These are phyloP conservation scores for Platycnemis pennipes DNA, from an alignment of 2,888 invertebrate genomes.

Conservation along the genomic window DNA sequence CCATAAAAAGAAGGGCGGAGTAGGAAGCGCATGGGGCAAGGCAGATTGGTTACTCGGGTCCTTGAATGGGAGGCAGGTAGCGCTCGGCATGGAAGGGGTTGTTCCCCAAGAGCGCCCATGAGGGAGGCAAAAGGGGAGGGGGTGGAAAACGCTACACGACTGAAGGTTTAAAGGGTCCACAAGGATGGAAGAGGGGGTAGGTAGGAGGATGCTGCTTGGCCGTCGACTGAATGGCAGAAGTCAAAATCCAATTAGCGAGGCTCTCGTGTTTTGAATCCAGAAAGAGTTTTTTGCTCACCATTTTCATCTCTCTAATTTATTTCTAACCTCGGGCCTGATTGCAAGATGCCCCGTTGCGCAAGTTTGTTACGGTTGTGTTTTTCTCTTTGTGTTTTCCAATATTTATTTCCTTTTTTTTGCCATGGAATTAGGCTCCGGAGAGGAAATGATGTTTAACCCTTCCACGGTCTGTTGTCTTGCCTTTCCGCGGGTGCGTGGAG, in stretches of 20 bases:
- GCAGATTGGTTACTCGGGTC: no score
- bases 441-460: no score
- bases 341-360: not conserved
- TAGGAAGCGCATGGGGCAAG: no score
- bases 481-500: no score
- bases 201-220: not conserved
- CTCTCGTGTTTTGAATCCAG: not conserved
- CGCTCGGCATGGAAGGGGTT: no score
- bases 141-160: no score
- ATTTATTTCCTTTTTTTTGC: not conserved
- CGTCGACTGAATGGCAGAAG: not conserved
- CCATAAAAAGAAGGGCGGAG: no score
- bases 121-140: not conserved
- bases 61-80: no score
- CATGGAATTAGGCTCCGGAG: no score
- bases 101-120: no score
- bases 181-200: not conserved
- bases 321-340: not conserved
- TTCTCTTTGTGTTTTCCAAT: not conserved
- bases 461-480: no score
- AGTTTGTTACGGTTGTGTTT: not conserved
- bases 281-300: not conserved
- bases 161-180: not conserved
- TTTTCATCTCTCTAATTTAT: not conserved
- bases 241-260: conserved; percentile 32